Evolutionary conservation across 1,140 invertebrate species (phyloP), one percentile per base, ranked within the genome.

Genomic region (Phortica variegata): DNA sequence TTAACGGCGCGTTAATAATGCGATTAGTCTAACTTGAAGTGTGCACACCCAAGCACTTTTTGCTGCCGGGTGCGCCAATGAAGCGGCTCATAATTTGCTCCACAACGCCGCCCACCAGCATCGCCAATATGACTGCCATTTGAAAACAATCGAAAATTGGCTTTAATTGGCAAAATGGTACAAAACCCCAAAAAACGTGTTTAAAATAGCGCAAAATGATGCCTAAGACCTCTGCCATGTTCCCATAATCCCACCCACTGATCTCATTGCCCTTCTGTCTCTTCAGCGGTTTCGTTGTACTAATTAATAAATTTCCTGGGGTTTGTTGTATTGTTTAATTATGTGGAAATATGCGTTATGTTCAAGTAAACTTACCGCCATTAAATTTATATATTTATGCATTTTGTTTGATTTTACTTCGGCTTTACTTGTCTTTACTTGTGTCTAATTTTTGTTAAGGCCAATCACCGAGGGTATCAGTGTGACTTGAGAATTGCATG

Each of bases 1-100:
- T 65, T 65, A 65, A 63, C 57, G 57, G 61, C 60, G 61, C 61
- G 61, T 63, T 63, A 63, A 63, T 63, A 63, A 63, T 63, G 61
- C 61, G 61, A 63, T 63, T 63, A 63, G 61, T 60, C 54, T 44
- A 60, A 60, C 49, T 55, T 54, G 42, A 44, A 34, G 48, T 18
- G 26, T 3, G 6, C 6, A 16, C 29, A 6, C 37, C 29, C 39
- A 10, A 15, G 47, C 40, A 29, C 40, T 32, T 55, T 42, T 55
- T 49, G 26, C 55, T 48, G 33, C 13, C 23, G 10, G 53, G 40
- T 50, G 54, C 19, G 19, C 31, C 29, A 21, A 29, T 51, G 51
- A 45, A 43, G 52, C 52, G n/a, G 60, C 56, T 60, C 60, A 48
- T 60, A 60, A 60, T 34, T 33, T 54, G 36, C 48, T 39, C 26